Evolutionary conservation across 2,888 invertebrate genomes (phyloP), one percentile per base, ranked within the genome.

Genomic region (Tenthredo notha): DNA sequence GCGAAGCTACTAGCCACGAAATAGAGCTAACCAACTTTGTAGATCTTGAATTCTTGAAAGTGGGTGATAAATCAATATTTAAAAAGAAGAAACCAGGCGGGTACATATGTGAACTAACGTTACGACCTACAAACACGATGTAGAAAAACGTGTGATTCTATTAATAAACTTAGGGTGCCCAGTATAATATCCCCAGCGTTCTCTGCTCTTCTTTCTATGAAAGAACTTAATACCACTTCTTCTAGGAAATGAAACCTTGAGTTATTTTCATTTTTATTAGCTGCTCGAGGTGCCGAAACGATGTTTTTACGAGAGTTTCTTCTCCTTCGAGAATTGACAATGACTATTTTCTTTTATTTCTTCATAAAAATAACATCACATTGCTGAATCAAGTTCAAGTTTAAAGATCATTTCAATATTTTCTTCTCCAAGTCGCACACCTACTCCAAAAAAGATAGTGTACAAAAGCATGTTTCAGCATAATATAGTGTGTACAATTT

Each of bases 101-200:
- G 67, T 88, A 90, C 90, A 90, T 86, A 88, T 90, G 90, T 88
- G 90, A 90, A 90, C 89, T 89, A 90, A 90, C 90, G 88, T 89
- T 88, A 47, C 75, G 77, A 84, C 83, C 82, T 84, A 85, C 84
- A 86, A 83, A 54, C 82, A 80, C 65, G 84, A 86, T 86, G 86
- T 87, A 84, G 86, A 88, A 87, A 87, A 88, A 88, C 87, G 87
- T 87, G 87, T 86, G 88, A 86, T 87, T 86, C 88, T 88, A 87
- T 88, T 88, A 89, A 88, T 88, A 89, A 88, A 87, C 87, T 58
- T 37, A 37, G 80, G 80, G 67, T 65, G 21, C 65, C 43, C 40
- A 21, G 82, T 67, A 6, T 40, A 21, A 70, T 47, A 67, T 47
- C 67, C 83, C 67, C 61, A 80, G 61, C 80, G 33, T 40, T 65